phyloP scores from a whole-genome alignment of 2,797 vertebrate species.

The Ctenochaetus hawaiiensis region DNA sequence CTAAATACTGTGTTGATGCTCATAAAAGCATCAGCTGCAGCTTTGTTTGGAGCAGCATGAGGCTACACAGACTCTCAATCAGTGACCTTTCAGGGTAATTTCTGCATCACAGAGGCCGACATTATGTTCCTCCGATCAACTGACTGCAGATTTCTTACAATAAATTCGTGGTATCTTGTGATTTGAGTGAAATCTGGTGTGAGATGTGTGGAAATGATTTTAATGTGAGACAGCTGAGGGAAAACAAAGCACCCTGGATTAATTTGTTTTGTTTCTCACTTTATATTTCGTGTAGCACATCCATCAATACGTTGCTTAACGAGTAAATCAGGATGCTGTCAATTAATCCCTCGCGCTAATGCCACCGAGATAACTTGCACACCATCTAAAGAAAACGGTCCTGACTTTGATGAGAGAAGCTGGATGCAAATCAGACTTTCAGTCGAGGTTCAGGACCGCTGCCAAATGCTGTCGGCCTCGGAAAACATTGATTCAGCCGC shows the following conservation, averaged over 20 bases:
- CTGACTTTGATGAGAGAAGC: constrained; percentile 15
- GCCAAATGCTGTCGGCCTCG: constrained; percentile 36
- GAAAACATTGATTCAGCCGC: constrained; percentile 45
- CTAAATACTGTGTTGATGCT: neutral
- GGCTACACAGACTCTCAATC: neutral
- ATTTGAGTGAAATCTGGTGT: constrained; percentile 6
- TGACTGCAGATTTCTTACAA: neutral
- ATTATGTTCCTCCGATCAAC: neutral
- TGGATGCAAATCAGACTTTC: constrained; percentile 20
- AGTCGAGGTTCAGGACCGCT: constrained; percentile 13
- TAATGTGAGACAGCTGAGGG: neutral
- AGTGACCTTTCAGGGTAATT: neutral
- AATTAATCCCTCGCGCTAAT: neutral
- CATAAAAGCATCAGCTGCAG: neutral
- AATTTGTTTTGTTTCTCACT: neutral
- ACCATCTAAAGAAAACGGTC: constrained; percentile 11
- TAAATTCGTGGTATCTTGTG: neutral
- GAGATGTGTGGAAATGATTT: neutral
- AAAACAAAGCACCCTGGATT: neutral
- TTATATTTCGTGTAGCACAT: neutral
- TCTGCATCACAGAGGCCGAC: neutral
- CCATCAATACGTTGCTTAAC: constrained; percentile 15
- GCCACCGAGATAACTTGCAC: constrained; percentile 1
- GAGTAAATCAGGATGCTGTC: neutral
- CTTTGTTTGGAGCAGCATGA: neutral